Evolutionary conservation across 2,113 vertebrate species (phyloP).

Genomic region (Sus scrofa): T2T-Sscrofa CM000824.6:231882501-231883000

Average conservation of each 20-base stretch:
- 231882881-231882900: not conserved
- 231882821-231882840: not conserved
- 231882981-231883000: too few species aligned
- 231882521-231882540: fast-evolving
- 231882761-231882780: not conserved
- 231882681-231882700: not conserved
- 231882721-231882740: not conserved
- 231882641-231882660: not conserved
- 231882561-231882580: not conserved
- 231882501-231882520: fast-evolving
- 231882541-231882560: fast-evolving
- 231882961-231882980: fast-evolving
- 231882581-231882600: not conserved
- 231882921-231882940: not conserved
- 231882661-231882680: not conserved
- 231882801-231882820: not conserved
- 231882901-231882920: not conserved
- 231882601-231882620: fast-evolving
- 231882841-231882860: not conserved
- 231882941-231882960: not conserved
- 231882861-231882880: not conserved
- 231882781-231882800: not conserved
- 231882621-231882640: not conserved
- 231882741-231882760: not conserved
- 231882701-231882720: not conserved